phyloP scores from a whole-genome alignment of 64 coral and sea anemone species.

The Porites australiensis region DNA sequence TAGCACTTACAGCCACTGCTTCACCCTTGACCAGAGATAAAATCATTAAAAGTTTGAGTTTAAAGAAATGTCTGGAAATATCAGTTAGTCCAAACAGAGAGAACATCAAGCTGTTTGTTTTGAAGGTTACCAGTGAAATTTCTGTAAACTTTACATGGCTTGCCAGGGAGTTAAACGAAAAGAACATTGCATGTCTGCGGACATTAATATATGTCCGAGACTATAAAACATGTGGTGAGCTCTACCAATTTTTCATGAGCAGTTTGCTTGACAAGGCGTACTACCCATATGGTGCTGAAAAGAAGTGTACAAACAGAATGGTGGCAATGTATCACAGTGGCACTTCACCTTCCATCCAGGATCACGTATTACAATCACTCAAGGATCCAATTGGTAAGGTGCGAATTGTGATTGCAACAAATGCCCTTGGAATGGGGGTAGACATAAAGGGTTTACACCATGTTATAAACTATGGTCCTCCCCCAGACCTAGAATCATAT shows the following conservation, averaged over 20 bases:
- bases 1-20: slow-evolving; percentile 45
- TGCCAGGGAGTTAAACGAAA: background rate
- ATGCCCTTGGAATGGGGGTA: slow-evolving; percentile 51
- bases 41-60: background rate
- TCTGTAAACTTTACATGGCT: slow-evolving; percentile 9
- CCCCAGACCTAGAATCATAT: slow-evolving; percentile 33
- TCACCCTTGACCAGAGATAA: slow-evolving; percentile 2
- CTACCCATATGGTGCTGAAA: background rate
- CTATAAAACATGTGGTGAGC: background rate
- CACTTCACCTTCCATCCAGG: slow-evolving; percentile 24
- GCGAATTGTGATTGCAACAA: slow-evolving; percentile 29
- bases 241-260: slow-evolving; percentile 5
- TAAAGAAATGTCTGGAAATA: background rate
- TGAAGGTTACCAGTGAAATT: slow-evolving; percentile 12
- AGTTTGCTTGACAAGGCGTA: background rate
- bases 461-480: slow-evolving; percentile 50
- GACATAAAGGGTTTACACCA: slow-evolving; percentile 30
- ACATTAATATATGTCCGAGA: slow-evolving; percentile 31
- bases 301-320: background rate
- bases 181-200: background rate
- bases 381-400: slow-evolving; percentile 22
- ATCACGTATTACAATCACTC: slow-evolving; percentile 15
- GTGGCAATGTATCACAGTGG: slow-evolving; percentile 58
- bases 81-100: slow-evolving; percentile 5
- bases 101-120: slow-evolving; percentile 16